These are phyloP conservation scores for Panagrolaimus sp. DNA, from an alignment of 1,140 invertebrate genomes.

Conservation along the genomic window DNA sequence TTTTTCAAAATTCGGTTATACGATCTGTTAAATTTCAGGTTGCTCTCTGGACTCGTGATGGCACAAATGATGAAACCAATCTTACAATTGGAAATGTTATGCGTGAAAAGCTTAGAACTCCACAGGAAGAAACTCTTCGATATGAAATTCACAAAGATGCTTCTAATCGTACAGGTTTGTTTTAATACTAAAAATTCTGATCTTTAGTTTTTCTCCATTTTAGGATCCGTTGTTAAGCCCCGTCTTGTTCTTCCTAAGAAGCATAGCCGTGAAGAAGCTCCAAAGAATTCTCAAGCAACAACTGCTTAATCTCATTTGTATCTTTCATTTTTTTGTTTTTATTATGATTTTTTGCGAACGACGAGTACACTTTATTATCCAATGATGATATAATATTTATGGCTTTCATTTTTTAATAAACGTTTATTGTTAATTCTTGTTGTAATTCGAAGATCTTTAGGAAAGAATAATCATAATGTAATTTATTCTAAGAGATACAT, in stretches of 20 bases:
- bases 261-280: background rate
- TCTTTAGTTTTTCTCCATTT: no score
- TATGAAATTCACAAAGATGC: slow-evolving; percentile 59
- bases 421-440: no score
- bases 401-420: no score
- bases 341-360: background rate
- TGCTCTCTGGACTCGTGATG: slow-evolving; percentile 77
- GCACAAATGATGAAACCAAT: slow-evolving; percentile 70
- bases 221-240: background rate
- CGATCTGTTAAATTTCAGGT: slow-evolving; percentile 38
- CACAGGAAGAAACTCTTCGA: slow-evolving; percentile 46
- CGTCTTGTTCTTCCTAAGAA: background rate
- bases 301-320: background rate
- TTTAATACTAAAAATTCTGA: no score
- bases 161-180: slow-evolving; percentile 38
- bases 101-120: slow-evolving; percentile 50
- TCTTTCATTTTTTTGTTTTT: background rate
- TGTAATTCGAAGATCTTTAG: no score
- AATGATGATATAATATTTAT: no score
- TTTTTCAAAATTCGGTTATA: background rate
- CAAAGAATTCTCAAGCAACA: no score
- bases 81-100: slow-evolving; percentile 64
- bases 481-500: no score
- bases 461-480: no score
- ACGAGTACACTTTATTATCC: no score